phyloP scores from a whole-genome alignment of 2,888 invertebrate species.

The Argyra leucocephala region DNA sequence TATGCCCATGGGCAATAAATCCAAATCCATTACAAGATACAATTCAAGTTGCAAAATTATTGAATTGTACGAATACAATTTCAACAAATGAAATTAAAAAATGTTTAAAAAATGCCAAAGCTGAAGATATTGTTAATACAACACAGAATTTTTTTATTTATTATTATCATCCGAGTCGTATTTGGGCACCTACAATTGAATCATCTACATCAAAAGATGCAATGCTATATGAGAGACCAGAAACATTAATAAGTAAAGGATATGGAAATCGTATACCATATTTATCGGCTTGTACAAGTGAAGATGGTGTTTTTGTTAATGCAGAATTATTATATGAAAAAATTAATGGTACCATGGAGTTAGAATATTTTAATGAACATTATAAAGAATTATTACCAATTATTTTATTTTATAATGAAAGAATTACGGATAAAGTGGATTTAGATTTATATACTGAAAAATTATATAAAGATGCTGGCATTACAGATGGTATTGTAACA shows the following conservation, averaged over 20 bases:
- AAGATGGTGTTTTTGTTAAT: constrained; percentile 63
- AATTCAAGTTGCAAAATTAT: constrained; percentile 39
- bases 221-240: constrained; percentile 56
- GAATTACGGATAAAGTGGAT: constrained; percentile 7
- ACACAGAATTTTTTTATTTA: constrained; percentile 25
- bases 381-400: constrained; percentile 51
- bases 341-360: background rate
- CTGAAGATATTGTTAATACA: constrained; percentile 49
- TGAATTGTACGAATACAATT: constrained; percentile 52
- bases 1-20: constrained; percentile 51
- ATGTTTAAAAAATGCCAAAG: constrained; percentile 54
- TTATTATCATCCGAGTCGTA: constrained; percentile 55
- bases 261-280: constrained; percentile 54
- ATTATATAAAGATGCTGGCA: constrained; percentile 48
- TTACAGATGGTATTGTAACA: constrained; percentile 47
- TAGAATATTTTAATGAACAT: constrained; percentile 38
- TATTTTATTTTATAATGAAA: constrained; percentile 52
- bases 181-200: constrained; percentile 61
- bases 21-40: constrained; percentile 52
- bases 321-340: constrained; percentile 30
- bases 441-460: constrained; percentile 34
- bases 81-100: constrained; percentile 49
- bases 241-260: constrained; percentile 49
- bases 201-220: constrained; percentile 43
- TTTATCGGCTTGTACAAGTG: constrained; percentile 54